These are phyloP conservation scores for Craniophora ligustri DNA, from an alignment of 2,888 invertebrate species.

Conservation along the genomic window DNA sequence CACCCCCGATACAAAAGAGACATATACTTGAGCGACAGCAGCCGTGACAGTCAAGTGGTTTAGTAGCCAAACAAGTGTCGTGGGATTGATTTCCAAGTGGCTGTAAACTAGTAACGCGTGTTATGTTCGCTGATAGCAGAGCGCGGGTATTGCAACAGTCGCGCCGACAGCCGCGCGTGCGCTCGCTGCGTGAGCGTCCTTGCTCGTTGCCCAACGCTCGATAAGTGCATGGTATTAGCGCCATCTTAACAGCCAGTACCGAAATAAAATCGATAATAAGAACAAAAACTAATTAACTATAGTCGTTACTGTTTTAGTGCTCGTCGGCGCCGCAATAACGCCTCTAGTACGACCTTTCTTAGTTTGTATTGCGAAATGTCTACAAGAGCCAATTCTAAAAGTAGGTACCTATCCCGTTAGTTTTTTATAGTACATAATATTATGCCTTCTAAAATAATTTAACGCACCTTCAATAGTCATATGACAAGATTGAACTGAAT, in stretches of 20 bases:
- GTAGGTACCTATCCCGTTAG: not conserved
- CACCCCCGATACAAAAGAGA: not conserved
- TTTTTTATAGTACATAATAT: no score
- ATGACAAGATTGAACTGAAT: no score
- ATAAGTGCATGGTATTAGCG: constrained; percentile 75
- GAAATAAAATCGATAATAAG: constrained; percentile 67
- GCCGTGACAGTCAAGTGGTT: constrained; percentile 5
- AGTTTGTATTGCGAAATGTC: constrained; percentile 73
- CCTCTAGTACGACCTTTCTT: constrained; percentile 72
- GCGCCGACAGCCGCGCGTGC: constrained; percentile 57
- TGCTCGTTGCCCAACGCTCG: constrained; percentile 78
- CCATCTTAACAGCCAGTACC: constrained; percentile 79
- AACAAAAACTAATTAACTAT: constrained; percentile 78
- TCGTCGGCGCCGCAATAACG: constrained; percentile 42
- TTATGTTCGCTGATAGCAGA: constrained; percentile 37
- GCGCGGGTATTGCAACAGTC: constrained; percentile 63
- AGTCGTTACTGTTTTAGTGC: constrained; percentile 70
- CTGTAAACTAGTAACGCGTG: constrained; percentile 35
- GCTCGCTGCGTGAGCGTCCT: constrained; percentile 73
- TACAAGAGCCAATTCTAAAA: constrained; percentile 19
- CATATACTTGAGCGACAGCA: constrained; percentile 1
- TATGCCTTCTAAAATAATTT: no score
- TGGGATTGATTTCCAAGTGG: constrained; percentile 4
- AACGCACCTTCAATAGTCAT: no score
- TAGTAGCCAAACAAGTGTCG: constrained; percentile 29